These are phyloP conservation scores for Euclidia mi DNA, from an alignment of 2,888 invertebrate species.

Conservation along the genomic window DNA sequence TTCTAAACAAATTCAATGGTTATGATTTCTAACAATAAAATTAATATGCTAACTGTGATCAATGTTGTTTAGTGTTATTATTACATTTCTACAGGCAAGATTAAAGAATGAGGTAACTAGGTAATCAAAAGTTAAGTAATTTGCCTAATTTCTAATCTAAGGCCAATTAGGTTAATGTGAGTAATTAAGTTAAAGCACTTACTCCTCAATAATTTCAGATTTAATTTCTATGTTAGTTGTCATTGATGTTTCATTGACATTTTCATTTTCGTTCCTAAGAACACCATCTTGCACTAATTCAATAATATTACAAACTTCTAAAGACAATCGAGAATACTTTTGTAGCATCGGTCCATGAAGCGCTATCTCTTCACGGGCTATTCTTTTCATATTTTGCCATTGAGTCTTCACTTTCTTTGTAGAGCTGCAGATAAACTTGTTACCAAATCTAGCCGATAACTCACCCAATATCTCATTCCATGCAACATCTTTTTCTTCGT, in stretches of 20 bases:
- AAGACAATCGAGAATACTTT: constrained; percentile 75
- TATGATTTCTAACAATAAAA: neutral
- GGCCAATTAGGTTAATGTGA: neutral
- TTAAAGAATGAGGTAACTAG: no score
- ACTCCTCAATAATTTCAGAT: constrained; percentile 85
- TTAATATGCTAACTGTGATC: neutral
- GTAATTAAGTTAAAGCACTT: constrained; percentile 53
- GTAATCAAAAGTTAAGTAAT: no score
- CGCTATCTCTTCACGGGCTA: constrained; percentile 83
- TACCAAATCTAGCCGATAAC: constrained; percentile 76
- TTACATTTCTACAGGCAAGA: no score
- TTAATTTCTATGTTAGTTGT: constrained; percentile 81
- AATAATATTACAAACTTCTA: constrained; percentile 81
- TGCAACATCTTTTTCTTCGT: constrained; percentile 83
- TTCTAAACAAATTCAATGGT: neutral
- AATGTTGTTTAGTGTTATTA: neutral
- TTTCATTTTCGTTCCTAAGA: constrained; percentile 66
- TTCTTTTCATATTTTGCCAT: constrained; percentile 88
- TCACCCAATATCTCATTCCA: constrained; percentile 83
- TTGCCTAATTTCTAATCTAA: no score
- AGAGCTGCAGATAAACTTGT: constrained; percentile 79
- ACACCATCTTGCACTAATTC: constrained; percentile 78
- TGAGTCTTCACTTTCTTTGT: constrained; percentile 86
- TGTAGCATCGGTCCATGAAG: constrained; percentile 69
- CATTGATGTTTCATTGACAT: constrained; percentile 69